Conservation (phyloP, 2,113 vertebrate species). For the Leptodactylus fuscus region DNA sequence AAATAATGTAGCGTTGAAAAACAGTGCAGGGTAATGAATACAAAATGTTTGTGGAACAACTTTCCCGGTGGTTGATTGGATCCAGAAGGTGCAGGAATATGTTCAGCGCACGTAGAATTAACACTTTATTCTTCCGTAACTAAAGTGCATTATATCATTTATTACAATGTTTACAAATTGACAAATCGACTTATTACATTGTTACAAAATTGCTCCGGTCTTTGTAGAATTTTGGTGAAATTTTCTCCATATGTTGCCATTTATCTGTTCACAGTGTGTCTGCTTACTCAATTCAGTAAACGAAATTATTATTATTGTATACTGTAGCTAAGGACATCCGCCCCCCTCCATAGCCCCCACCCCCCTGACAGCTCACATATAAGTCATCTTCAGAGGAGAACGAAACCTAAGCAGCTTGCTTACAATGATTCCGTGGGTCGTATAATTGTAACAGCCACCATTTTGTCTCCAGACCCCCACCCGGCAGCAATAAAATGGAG, state of each 20-base stretch:
- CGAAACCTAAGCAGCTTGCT: slow-evolving; percentile 17
- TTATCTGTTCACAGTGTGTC: background rate
- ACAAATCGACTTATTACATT: too few species aligned
- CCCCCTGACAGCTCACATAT: background rate
- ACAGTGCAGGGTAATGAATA: slow-evolving; percentile 44
- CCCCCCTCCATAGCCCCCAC: too few species aligned
- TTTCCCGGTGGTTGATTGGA: slow-evolving; percentile 18
- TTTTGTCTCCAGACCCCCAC: slow-evolving; percentile 67
- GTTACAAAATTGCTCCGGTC: too few species aligned
- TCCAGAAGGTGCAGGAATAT: slow-evolving; percentile 30
- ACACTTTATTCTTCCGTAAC: background rate
- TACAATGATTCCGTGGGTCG: slow-evolving; percentile 25
- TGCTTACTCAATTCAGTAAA: background rate
- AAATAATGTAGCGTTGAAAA: slow-evolving; percentile 50
- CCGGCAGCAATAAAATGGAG: slow-evolving; percentile 73
- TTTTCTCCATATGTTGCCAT: too few species aligned
- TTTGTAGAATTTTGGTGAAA: background rate
- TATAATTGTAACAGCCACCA: slow-evolving; percentile 69
- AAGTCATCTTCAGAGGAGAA: background rate
- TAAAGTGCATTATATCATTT: background rate
- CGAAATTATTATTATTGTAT: background rate
- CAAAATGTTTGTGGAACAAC: slow-evolving; percentile 43
- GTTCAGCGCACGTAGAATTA: slow-evolving; percentile 5
- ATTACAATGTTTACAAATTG: background rate
- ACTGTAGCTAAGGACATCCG: background rate